A percentile compares a stretch with the other conserved stretches of the same genome.
phyloP scores from a whole-genome alignment of 2,888 invertebrate genomes.

The Eustalomyia histrio region DNA sequence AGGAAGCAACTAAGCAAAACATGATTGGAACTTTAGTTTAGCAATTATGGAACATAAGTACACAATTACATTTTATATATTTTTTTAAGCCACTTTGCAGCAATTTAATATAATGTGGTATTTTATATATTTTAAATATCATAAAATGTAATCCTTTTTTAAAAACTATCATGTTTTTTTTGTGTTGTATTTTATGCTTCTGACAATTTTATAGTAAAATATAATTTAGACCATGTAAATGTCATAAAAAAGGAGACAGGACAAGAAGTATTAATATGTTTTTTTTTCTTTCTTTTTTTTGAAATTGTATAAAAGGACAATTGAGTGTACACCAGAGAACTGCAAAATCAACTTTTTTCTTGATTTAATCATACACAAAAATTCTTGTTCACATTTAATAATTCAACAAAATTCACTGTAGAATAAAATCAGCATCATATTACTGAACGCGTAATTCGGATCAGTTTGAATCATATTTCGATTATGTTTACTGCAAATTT shows the following conservation, averaged over 20 bases:
- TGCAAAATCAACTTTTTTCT: too few relatives aligned
- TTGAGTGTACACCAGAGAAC: constrained; percentile 17
- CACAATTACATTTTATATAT: not conserved
- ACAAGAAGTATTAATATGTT: constrained; percentile 23
- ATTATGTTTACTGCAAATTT: too few relatives aligned
- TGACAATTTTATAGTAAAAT: constrained; percentile 22
- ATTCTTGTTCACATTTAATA: too few relatives aligned
- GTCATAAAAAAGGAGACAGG: constrained; percentile 1
- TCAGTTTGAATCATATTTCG: too few relatives aligned
- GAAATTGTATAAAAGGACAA: constrained; percentile 8
- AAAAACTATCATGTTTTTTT: constrained; percentile 65
- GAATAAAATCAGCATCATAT: too few relatives aligned
- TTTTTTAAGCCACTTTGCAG: not conserved
- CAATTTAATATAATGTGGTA: not conserved
- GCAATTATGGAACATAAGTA: too few relatives aligned
- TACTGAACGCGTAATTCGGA: too few relatives aligned
- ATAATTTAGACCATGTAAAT: constrained; percentile 15
- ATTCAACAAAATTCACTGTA: too few relatives aligned
- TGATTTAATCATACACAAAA: too few relatives aligned
- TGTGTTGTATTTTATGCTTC: constrained; percentile 43
- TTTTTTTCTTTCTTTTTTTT: constrained; percentile 1
- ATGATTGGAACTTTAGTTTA: not conserved
- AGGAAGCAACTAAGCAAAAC: not conserved
- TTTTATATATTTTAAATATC: constrained; percentile 17
- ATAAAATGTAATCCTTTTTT: not conserved